Evolutionary conservation across 2,113 vertebrate genomes (phyloP).

Genomic region (Xerus inauris): DNA sequence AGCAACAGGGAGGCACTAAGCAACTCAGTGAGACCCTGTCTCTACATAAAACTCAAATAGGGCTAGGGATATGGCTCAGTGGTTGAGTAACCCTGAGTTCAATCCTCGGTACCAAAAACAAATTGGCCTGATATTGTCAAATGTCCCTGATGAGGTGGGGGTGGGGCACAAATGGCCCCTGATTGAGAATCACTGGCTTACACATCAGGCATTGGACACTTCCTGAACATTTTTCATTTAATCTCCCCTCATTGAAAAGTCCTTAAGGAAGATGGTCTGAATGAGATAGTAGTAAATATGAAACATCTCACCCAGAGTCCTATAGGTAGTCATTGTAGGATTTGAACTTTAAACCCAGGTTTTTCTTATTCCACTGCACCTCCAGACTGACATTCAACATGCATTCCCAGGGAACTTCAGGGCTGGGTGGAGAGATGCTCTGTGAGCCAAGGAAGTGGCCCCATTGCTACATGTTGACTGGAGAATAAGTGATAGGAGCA

Average conservation of each 20-base stretch:
- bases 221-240: background rate
- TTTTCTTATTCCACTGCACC: background rate
- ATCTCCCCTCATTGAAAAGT: background rate
- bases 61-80: too few relatives aligned
- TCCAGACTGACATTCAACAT: background rate
- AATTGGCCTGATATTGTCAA: background rate
- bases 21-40: too few relatives aligned
- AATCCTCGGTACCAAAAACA: too few relatives aligned
- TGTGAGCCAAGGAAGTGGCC: background rate
- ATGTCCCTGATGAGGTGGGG: background rate
- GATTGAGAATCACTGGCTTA: background rate
- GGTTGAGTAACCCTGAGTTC: too few relatives aligned
- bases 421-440: background rate
- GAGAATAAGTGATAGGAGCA: background rate
- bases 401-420: background rate
- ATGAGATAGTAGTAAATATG: background rate
- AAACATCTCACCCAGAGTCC: background rate
- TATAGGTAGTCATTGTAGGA: background rate
- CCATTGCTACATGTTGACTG: background rate
- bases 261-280: background rate
- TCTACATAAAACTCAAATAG: too few relatives aligned
- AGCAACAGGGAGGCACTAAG: too few relatives aligned
- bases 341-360: slow-evolving; percentile 8
- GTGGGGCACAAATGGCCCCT: background rate
- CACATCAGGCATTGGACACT: background rate